Conservation (phyloP, 2,888 invertebrate species). For the Andrena marginata region DNA sequence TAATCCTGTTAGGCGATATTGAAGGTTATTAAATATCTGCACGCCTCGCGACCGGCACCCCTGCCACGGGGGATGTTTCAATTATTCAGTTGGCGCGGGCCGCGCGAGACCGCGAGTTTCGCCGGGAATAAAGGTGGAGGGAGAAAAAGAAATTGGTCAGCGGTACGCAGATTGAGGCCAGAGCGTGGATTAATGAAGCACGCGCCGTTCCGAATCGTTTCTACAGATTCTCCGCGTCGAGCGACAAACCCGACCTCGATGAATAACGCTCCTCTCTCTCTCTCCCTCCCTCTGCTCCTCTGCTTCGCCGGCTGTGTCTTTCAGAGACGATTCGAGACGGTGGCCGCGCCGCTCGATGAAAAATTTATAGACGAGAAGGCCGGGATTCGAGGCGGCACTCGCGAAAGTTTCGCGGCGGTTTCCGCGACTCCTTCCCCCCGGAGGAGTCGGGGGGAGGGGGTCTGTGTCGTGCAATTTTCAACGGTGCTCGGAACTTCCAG, state of each 20-base stretch:
- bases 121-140: slow-evolving; percentile 10
- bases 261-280: slow-evolving; percentile 16
- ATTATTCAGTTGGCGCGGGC: slow-evolving; percentile 63
- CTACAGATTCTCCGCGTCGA: slow-evolving; percentile 63
- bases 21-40: slow-evolving; percentile 82
- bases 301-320: slow-evolving; percentile 4
- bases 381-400: neutral
- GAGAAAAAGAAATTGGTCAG: slow-evolving; percentile 49
- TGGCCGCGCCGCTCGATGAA: slow-evolving; percentile 41
- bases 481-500: slow-evolving; percentile 46
- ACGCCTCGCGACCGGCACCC: slow-evolving; percentile 21
- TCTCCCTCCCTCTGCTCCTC: slow-evolving; percentile 11
- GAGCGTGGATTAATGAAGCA: slow-evolving; percentile 64
- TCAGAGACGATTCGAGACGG: slow-evolving; percentile 26
- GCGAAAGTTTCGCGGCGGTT: slow-evolving; percentile 35
- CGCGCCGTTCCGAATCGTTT: slow-evolving; percentile 68
- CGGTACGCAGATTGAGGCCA: slow-evolving; percentile 65
- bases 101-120: neutral
- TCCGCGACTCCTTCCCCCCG: slow-evolving; percentile 17
- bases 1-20: slow-evolving; percentile 82
- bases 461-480: slow-evolving; percentile 63
- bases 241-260: slow-evolving; percentile 55
- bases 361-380: slow-evolving; percentile 27
- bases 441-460: neutral
- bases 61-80: slow-evolving; percentile 59